Conservation (phyloP, 2,888 invertebrate genomes). For the Machimus rusticus region DNA sequence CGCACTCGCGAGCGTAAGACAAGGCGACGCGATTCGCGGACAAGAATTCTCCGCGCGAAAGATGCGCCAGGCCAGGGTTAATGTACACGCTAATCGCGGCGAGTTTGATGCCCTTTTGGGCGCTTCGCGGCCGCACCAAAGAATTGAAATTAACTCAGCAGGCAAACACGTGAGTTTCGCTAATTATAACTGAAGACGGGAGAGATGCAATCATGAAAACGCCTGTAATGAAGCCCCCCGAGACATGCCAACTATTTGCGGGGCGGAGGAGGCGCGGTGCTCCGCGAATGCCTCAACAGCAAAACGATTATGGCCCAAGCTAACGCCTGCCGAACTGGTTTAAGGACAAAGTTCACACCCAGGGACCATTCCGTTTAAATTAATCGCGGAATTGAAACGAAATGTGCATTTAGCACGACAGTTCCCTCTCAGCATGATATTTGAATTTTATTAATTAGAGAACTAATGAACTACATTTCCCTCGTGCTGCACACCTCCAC, state of each 20-base stretch:
- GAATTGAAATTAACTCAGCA: neutral
- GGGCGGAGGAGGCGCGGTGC: neutral
- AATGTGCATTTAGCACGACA: neutral
- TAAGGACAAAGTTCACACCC: neutral
- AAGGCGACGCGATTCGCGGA: neutral
- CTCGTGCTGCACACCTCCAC: neutral
- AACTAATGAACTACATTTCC: neutral
- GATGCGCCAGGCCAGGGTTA: constrained; percentile 9
- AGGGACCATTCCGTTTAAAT: neutral
- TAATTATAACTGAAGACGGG: neutral
- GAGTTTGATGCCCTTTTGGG: constrained; percentile 27
- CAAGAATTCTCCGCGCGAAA: neutral
- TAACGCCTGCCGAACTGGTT: neutral
- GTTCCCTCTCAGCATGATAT: neutral
- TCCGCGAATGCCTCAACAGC: neutral
- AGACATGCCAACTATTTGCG: neutral
- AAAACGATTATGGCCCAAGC: neutral
- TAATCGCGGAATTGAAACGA: neutral
- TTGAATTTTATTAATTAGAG: neutral
- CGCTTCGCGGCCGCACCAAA: neutral
- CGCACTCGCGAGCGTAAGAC: neutral
- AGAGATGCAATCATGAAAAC: neutral
- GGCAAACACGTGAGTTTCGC: constrained; percentile 10
- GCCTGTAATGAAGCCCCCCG: neutral
- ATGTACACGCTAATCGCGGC: constrained; percentile 16